A percentile compares a stretch with the other conserved stretches of the same genome.
Evolutionary conservation across 2,113 vertebrate species (phyloP).

Genomic region (Nothoprocta pentlandii): DNA sequence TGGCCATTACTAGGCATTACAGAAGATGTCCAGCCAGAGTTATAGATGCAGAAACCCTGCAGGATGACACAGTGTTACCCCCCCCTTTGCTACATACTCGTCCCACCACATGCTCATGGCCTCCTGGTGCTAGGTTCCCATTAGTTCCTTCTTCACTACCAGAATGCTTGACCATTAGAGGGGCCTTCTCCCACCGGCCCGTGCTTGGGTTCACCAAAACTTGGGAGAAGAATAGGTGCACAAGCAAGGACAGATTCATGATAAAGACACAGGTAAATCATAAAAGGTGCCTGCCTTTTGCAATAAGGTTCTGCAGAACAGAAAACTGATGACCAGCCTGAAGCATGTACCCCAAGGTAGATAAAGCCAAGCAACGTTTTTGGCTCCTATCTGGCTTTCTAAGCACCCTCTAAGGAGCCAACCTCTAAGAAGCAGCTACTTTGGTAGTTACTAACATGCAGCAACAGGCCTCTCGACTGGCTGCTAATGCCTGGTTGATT

Average conservation of each 20-base stretch:
- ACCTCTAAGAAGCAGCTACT: background rate
- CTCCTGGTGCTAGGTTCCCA: background rate
- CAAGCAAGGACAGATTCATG: background rate
- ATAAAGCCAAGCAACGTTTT: background rate
- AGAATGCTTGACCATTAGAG: fast-evolving
- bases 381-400: no score
- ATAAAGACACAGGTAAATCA: background rate
- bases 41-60: background rate
- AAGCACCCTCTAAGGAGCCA: background rate
- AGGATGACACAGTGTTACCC: background rate
- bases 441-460: background rate
- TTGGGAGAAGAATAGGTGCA: background rate
- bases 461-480: background rate
- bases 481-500: background rate
- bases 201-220: background rate
- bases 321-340: background rate
- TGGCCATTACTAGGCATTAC: fast-evolving
- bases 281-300: background rate
- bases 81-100: background rate
- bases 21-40: background rate
- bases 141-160: background rate
- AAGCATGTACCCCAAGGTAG: background rate
- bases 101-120: background rate
- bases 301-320: background rate
- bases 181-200: background rate